Evolutionary conservation across 2,888 invertebrate genomes (phyloP).

Genomic region (Hetaerina titia): DNA sequence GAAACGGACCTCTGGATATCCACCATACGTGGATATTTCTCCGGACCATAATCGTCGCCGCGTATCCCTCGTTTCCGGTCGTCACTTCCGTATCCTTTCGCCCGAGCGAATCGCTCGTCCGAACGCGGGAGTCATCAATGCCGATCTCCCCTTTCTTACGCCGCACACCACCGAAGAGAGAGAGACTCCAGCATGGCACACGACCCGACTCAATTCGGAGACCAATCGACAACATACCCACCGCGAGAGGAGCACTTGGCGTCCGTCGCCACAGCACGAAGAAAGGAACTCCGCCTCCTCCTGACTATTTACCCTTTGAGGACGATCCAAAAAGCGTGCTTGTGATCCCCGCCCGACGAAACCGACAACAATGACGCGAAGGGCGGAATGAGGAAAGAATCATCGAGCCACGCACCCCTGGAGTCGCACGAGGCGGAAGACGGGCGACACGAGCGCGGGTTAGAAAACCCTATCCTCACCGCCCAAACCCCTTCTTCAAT

Average conservation of each 20-base stretch:
- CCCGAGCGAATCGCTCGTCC: not conserved
- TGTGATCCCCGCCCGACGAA: not conserved
- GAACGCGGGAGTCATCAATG: too few species aligned
- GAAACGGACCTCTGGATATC: not conserved
- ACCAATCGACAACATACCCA: not conserved
- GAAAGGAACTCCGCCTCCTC: not conserved
- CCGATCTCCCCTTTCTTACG: too few species aligned
- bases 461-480: not conserved
- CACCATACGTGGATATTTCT: not conserved
- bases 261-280: not conserved
- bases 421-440: not conserved
- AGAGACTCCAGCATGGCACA: not conserved
- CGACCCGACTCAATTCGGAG: slow-evolving; percentile 4
- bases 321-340: not conserved
- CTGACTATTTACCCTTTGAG: not conserved
- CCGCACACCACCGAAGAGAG: not conserved
- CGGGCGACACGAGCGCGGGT: too few species aligned
- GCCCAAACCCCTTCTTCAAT: not conserved
- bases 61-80: too few species aligned
- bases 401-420: not conserved
- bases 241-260: too few species aligned
- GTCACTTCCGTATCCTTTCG: not conserved
- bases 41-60: not conserved
- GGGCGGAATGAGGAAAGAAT: not conserved
- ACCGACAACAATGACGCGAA: not conserved